Evolutionary conservation across 2,797 vertebrate species (phyloP).

Genomic region (Manis crassicaudata): DNA sequence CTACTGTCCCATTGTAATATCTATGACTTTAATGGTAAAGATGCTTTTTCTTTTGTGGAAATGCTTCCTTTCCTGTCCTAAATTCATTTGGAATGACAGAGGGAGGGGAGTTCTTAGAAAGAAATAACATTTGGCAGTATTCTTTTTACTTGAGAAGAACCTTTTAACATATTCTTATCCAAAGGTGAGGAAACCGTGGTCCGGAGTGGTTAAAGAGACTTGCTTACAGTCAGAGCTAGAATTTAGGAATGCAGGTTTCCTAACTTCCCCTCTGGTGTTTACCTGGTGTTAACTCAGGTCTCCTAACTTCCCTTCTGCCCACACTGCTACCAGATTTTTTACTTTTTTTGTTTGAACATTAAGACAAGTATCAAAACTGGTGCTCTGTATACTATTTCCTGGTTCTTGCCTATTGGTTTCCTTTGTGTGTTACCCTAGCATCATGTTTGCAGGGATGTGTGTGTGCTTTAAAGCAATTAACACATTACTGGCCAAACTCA

Average conservation of each 20-base stretch:
- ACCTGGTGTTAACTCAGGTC: background rate
- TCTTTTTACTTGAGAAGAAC: conserved; percentile 54
- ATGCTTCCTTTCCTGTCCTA: conserved; percentile 12
- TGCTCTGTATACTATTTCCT: conserved; percentile 29
- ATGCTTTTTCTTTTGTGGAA: conserved; percentile 37
- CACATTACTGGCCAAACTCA: conserved; percentile 43
- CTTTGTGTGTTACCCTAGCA: conserved; percentile 17
- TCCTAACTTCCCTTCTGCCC: conserved; percentile 1
- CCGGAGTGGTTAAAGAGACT: conserved; percentile 29
- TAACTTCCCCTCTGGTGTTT: conserved; percentile 22
- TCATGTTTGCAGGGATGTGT: background rate
- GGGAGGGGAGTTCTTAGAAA: background rate
- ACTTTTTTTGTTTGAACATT: background rate
- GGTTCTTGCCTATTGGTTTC: background rate
- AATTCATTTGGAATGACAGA: background rate
- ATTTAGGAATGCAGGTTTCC: background rate
- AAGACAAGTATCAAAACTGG: conserved; percentile 21
- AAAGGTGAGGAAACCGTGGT: background rate
- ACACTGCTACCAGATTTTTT: conserved; percentile 4
- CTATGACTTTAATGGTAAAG: background rate
- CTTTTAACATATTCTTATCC: background rate
- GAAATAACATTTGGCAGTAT: conserved; percentile 34
- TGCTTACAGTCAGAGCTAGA: conserved; percentile 38
- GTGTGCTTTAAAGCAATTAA: conserved; percentile 37
- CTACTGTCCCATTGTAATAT: background rate